phyloP scores from a whole-genome alignment of 2,113 vertebrate species.

The Syngnathoides biaculeatus region DNA sequence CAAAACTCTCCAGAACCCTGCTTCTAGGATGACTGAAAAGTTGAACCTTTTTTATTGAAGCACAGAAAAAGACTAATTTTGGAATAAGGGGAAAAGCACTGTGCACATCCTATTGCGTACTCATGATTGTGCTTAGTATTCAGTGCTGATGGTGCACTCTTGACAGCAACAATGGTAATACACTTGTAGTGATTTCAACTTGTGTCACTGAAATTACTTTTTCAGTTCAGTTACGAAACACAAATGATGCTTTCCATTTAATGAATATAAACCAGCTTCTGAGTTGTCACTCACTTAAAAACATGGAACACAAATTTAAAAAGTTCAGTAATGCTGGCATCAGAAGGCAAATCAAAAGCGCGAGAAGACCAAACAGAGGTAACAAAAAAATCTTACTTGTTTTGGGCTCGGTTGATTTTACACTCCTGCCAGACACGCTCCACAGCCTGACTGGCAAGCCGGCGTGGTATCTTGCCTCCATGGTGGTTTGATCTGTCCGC shows the following conservation, averaged over 20 bases:
- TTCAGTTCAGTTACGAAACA: background rate
- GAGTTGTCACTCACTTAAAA: background rate
- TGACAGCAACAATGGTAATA: background rate
- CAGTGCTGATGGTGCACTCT: background rate
- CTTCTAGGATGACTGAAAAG: background rate
- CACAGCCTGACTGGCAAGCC: conserved; percentile 88
- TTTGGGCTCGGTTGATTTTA: conserved; percentile 94
- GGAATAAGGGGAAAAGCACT: background rate
- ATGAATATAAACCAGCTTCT: background rate
- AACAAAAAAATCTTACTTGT: conserved; percentile 79
- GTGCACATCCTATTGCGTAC: background rate
- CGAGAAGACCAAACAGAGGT: background rate
- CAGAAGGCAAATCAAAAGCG: background rate
- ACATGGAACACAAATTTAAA: background rate
- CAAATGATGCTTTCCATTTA: background rate
- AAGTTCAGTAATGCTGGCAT: background rate
- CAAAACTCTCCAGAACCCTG: background rate
- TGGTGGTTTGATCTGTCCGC: conserved; percentile 91
- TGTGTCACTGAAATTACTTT: background rate
- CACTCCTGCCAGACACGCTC: conserved; percentile 98
- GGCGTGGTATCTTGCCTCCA: conserved; percentile 90
- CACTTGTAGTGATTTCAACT: background rate
- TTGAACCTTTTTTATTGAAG: background rate
- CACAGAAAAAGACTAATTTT: background rate
- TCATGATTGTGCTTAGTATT: background rate